These are phyloP conservation scores for Mactra quadrangularis DNA, from an alignment of 1,140 invertebrate species.

Conservation along the genomic window DNA sequence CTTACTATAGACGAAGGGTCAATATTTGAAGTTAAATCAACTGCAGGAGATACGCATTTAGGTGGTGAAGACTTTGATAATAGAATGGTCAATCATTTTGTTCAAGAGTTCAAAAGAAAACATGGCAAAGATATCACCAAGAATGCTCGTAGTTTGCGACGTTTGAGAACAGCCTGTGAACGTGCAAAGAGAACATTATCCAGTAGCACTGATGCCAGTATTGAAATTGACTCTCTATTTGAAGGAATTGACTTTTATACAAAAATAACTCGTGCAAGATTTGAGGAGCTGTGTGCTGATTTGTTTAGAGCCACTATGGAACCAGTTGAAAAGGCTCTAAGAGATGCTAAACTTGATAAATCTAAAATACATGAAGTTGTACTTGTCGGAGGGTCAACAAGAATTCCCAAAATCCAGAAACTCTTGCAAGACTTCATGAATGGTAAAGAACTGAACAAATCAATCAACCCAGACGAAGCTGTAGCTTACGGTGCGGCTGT, in stretches of 20 bases:
- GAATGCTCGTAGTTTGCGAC: slow-evolving; percentile 95
- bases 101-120: slow-evolving; percentile 87
- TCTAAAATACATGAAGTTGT: slow-evolving; percentile 97
- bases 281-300: slow-evolving; percentile 91
- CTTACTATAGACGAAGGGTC: slow-evolving; percentile 87
- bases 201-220: slow-evolving; percentile 93
- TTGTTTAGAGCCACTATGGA: slow-evolving; percentile 94
- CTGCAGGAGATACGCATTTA: slow-evolving; percentile 86
- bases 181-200: slow-evolving; percentile 97
- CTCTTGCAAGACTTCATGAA: slow-evolving; percentile 95
- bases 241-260: slow-evolving; percentile 99
- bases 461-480: slow-evolving; percentile 92
- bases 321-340: slow-evolving; percentile 96
- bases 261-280: slow-evolving; percentile 93
- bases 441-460: slow-evolving; percentile 97
- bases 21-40: slow-evolving; percentile 89
- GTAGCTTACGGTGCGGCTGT: slow-evolving; percentile 89
- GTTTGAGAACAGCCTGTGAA: slow-evolving; percentile 96
- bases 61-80: slow-evolving; percentile 89
- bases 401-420: slow-evolving; percentile 99
- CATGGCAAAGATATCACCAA: slow-evolving; percentile 96
- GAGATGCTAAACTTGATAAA: slow-evolving; percentile 98
- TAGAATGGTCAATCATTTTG: slow-evolving; percentile 93
- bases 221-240: slow-evolving; percentile 92
- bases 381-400: slow-evolving; percentile 97